phyloP scores from a whole-genome alignment of 2,113 vertebrate genomes.

The Pteropus alecto region DNA sequence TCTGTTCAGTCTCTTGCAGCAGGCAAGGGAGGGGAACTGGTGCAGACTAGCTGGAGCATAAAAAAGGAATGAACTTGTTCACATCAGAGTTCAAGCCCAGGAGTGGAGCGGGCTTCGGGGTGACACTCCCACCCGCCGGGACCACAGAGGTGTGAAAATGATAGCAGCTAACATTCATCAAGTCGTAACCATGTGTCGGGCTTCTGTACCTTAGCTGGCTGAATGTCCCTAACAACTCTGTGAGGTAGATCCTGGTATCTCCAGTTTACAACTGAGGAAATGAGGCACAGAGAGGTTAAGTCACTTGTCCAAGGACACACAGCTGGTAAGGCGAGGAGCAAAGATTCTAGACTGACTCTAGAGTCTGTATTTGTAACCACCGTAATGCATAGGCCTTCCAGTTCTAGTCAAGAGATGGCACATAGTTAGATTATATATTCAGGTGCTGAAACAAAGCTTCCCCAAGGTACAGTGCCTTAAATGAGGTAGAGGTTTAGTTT shows the following conservation, averaged over 20 bases:
- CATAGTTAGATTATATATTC: not conserved
- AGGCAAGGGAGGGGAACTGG: not conserved
- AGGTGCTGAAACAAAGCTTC: not conserved
- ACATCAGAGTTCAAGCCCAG: not conserved
- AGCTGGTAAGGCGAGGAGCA: not conserved
- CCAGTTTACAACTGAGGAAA: not conserved
- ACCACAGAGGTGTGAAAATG: not conserved
- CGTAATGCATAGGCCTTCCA: not conserved
- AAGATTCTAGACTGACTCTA: not conserved
- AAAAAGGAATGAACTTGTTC: not conserved
- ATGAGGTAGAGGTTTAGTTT: not conserved
- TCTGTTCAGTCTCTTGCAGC: not conserved
- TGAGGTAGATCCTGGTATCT: not conserved
- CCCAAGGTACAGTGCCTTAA: not conserved
- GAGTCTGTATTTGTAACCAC: not conserved
- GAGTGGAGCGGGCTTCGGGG: not conserved
- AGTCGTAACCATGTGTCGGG: not conserved
- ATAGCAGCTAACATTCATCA: not conserved
- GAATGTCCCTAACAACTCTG: not conserved
- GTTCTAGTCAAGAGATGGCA: not conserved
- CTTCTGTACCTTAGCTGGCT: not conserved
- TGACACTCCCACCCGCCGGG: not conserved
- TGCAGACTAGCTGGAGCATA: not conserved
- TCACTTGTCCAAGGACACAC: not conserved
- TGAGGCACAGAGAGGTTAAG: not conserved